A percentile compares a stretch with the other conserved stretches of the same genome.
Evolutionary conservation across 2,797 vertebrate genomes (phyloP).

Genomic region (Morus bassanus): DNA sequence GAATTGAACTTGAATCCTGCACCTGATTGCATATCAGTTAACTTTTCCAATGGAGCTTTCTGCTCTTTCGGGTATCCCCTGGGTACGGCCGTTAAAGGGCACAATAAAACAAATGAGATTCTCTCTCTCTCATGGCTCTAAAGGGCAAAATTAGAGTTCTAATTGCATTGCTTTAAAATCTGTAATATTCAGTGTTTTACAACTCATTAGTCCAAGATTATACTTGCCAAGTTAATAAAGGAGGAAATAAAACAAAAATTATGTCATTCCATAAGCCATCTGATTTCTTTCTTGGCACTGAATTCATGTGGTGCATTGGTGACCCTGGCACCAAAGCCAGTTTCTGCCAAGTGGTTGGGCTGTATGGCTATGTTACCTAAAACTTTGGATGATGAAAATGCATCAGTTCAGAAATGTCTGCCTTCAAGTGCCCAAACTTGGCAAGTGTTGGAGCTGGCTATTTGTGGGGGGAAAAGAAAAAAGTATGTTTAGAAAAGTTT

Average conservation of each 20-base stretch:
- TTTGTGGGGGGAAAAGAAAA: neutral
- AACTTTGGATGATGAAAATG: neutral
- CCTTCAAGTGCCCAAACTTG: neutral
- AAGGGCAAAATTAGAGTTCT: slow-evolving; percentile 1
- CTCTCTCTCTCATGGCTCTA: neutral
- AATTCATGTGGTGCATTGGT: neutral
- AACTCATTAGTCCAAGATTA: neutral
- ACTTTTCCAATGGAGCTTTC: neutral
- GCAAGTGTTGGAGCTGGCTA: neutral
- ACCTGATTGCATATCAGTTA: neutral
- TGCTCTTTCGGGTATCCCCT: neutral
- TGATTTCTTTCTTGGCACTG: neutral
- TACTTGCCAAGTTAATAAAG: neutral
- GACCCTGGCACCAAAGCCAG: neutral
- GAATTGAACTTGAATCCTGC: neutral
- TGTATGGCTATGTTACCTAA: neutral
- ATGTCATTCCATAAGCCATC: neutral
- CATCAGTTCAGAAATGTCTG: neutral
- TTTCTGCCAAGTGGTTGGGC: neutral
- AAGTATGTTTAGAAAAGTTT: neutral
- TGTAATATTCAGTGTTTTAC: neutral
- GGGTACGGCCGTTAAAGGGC: neutral
- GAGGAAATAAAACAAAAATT: neutral
- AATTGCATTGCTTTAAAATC: neutral
- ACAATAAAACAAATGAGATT: neutral